Conservation (phyloP, 2,113 vertebrate species). For the Melanotaenia duboulayi region DNA sequence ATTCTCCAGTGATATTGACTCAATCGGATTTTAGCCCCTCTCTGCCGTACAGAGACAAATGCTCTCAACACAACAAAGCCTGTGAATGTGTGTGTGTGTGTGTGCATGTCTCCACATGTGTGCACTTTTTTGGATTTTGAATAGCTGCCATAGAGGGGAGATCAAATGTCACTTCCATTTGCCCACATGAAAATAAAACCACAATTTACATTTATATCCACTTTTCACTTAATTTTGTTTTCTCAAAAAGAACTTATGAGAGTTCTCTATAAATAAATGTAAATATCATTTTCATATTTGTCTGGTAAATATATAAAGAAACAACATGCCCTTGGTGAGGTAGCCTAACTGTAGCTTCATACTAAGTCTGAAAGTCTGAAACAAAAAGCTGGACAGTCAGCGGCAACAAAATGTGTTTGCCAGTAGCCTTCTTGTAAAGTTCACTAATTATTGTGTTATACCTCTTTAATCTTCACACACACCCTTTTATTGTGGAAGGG, state of each 20-base stretch:
- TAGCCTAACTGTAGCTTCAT: not conserved
- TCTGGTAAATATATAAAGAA: not conserved
- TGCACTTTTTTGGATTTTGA: slow-evolving; percentile 56
- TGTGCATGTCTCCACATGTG: slow-evolving; percentile 51
- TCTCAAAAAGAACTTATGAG: not conserved
- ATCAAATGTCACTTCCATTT: slow-evolving; percentile 53
- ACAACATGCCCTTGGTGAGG: not conserved
- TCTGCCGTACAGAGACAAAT: slow-evolving; percentile 74
- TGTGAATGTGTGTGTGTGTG: slow-evolving; percentile 46
- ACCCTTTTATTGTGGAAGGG: not conserved
- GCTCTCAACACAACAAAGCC: slow-evolving; percentile 81
- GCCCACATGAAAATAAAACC: slow-evolving; percentile 49
- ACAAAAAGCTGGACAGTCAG: not conserved
- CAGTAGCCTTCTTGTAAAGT: not conserved
- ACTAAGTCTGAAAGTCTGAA: not conserved
- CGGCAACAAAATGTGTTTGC: not conserved
- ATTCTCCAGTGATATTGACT: slow-evolving; percentile 81
- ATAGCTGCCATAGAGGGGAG: slow-evolving; percentile 53
- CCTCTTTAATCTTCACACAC: not conserved
- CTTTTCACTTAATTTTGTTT: slow-evolving; percentile 8
- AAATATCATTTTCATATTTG: not conserved
- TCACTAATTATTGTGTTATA: not conserved
- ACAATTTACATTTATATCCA: slow-evolving; percentile 15
- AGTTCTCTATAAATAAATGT: not conserved
- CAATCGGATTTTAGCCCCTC: slow-evolving; percentile 81